Base-by-base conservation (phyloP, 2,888 invertebrate species). In the Tetropium fuscum region DNA sequence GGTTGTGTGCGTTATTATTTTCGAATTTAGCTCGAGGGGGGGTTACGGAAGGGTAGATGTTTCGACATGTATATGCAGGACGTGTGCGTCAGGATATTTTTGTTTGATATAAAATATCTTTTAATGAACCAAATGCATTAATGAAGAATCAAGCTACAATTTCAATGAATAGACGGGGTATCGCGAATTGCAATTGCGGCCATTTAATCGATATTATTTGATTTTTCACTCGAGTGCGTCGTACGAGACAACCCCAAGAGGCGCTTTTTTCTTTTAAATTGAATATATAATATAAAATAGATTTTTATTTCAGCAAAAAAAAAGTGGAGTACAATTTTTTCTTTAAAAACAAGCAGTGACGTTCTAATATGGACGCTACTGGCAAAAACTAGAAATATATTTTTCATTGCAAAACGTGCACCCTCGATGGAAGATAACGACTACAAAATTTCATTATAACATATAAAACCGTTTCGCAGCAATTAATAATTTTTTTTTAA, bases 1-100 rank as follows among this genome's bases (percentile, higher is more conserved):
- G 44, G 44, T 44, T 27, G 27, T 44, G 11, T 27, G 27, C 27
- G 11, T 43, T 22, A 44, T 44, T 44, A 44, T 44, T 44, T 44
- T 44, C 44, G 15, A 44, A 44, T 44, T 10, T 27, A 27, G 22
- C 27, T 22, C 13, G 16, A 44, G 44, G 44, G n/a, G n/a, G n/a
- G n/a, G n/a, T n/a, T n/a, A n/a, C n/a, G n/a, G n/a, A n/a, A n/a
- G n/a, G n/a, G n/a, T n/a, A n/a, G n/a, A n/a, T n/a, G n/a, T n/a
- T n/a, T n/a, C n/a, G n/a, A n/a, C n/a, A n/a, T n/a, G n/a, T n/a
- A n/a, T n/a, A n/a, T n/a, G n/a, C n/a, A n/a, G n/a, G n/a, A n/a
- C n/a, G n/a, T n/a, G n/a, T n/a, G n/a, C n/a, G n/a, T n/a, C n/a
- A n/a, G n/a, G n/a, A n/a, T n/a, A n/a, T n/a, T n/a, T n/a, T n/a